Evolutionary conservation across 1,140 invertebrate genomes (phyloP).

Genomic region (Diachasmimorpha longicaudata): DNA sequence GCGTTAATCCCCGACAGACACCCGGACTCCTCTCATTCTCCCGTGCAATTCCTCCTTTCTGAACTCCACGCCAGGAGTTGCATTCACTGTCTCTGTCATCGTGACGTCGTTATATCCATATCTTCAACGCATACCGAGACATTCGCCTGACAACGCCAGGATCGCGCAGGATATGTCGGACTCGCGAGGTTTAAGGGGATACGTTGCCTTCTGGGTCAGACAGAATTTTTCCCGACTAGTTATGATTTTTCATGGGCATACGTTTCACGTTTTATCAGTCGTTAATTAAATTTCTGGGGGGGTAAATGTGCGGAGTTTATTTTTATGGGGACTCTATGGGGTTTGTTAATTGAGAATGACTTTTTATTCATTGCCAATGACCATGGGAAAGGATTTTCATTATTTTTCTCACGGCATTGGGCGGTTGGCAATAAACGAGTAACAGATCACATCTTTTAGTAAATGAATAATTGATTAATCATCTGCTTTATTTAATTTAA

Average conservation of each 20-base stretch:
- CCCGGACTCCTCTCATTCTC: neutral
- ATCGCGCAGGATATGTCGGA: neutral
- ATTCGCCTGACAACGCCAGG: neutral
- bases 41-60: neutral
- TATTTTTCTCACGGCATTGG: too few species aligned
- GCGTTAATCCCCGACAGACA: neutral
- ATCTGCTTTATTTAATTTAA: too few species aligned
- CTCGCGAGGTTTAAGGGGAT: neutral
- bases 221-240: neutral
- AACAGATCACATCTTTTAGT: too few species aligned
- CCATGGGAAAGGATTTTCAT: too few species aligned
- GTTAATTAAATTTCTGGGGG: neutral
- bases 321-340: too few species aligned
- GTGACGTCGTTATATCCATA: neutral
- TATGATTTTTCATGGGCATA: neutral
- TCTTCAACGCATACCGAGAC: neutral
- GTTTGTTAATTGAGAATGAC: too few species aligned
- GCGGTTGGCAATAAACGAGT: too few species aligned
- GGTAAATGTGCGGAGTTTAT: too few species aligned
- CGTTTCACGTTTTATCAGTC: too few species aligned
- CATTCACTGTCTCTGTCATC: neutral
- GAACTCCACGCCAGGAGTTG: neutral
- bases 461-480: too few species aligned
- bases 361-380: too few species aligned
- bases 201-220: neutral